Base-by-base conservation (phyloP, 2,888 invertebrate species). In the Meta bourneti region DNA sequence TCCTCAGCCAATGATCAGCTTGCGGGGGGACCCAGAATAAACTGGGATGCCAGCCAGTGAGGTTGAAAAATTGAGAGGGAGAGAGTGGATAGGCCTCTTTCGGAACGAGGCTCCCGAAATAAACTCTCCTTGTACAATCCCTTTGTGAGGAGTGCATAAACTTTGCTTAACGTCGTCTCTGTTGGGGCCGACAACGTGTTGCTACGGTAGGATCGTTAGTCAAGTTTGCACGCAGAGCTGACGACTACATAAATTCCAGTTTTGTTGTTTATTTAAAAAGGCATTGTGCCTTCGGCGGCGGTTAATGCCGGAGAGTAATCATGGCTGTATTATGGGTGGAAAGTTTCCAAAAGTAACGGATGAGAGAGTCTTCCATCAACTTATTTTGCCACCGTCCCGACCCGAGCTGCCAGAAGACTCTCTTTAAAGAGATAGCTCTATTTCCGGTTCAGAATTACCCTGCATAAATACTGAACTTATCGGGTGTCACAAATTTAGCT, bases 211-310 rank as follows among this genome's bases (percentile, higher is more conserved):
- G 82, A 77, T 91, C 91, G 83, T 91, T 79, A 83, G 87, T 91
- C 91, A 91, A 82, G 82, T 87, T 90, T 90, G 79, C 90, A 51
- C 83, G 84, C 84, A 77, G 78, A 91, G 83, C 83, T 78, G 91
- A 87, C 91, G 91, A 91, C 87, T 91, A 77, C 87, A 87, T 91
- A 91, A 91, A 91, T 91, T 91, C 87, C 91, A 20, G 84, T 81
- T 83, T 77, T 87, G 87, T 71, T 91, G 83, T 83, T 87, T 78
- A 79, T 91, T 88, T 88, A 51, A 87, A 85, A 83, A 81, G 78
- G 61, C 81, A 83, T 81, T 70, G 82, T 86, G 20, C 71, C 61
- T 89, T 49, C 51, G 74, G 90, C 34, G 78, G 70, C 84, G 54
- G 54, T 84, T 84, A 90, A 90, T 90, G 80, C 71, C 74, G 86